phyloP scores from a whole-genome alignment of 2,797 vertebrate genomes.

The Artibeus jamaicensis region DNA sequence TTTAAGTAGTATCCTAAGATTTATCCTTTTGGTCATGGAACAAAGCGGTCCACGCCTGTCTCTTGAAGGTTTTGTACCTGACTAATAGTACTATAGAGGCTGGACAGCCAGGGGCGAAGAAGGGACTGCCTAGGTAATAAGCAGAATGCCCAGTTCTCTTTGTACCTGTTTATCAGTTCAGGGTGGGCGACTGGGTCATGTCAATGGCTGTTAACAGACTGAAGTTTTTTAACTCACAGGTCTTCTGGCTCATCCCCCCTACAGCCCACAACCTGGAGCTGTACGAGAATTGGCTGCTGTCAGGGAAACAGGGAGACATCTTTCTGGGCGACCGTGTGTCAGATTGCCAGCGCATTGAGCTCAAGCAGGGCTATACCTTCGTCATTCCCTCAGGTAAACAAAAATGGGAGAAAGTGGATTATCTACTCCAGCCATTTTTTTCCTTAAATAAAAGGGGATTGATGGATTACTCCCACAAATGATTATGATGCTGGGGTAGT shows the following conservation, averaged over 20 bases:
- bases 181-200: conserved; percentile 63
- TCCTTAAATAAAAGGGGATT: not conserved
- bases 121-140: not conserved
- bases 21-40: conserved; percentile 3
- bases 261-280: conserved; percentile 96
- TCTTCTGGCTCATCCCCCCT: conserved; percentile 98
- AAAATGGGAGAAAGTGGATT: not conserved
- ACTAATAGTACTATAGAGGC: not conserved
- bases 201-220: conserved; percentile 69
- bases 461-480: not conserved
- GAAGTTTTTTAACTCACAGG: conserved; percentile 83
- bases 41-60: not conserved
- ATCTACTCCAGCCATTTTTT: not conserved
- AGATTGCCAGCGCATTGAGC: conserved; percentile 95
- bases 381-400: conserved; percentile 95
- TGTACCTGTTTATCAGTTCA: conserved; percentile 40
- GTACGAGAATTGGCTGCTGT: conserved; percentile 99
- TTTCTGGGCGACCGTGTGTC: conserved; percentile 96
- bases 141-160: not conserved
- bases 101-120: not conserved
- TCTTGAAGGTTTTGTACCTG: not conserved
- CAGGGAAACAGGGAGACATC: conserved; percentile 98
- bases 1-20: not conserved
- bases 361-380: conserved; percentile 97
- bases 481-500: not conserved